Evolutionary conservation across 2,888 invertebrate species (phyloP).

Genomic region (Apamea anceps): DNA sequence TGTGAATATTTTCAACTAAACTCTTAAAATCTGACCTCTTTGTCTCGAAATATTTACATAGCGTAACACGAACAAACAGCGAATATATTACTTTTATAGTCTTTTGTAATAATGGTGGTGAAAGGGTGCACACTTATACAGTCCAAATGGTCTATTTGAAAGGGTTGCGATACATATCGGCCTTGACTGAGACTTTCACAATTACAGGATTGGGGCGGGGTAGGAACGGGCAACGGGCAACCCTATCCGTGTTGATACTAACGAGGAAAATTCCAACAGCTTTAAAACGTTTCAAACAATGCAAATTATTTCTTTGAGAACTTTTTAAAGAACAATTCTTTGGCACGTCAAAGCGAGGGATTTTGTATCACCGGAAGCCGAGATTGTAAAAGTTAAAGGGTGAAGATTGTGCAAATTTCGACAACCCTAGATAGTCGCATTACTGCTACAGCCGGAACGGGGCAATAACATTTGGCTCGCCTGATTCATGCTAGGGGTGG

Average conservation of each 20-base stretch:
- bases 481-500: constrained; percentile 67
- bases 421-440: constrained; percentile 51
- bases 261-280: constrained; percentile 53
- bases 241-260: constrained; percentile 48
- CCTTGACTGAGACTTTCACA: constrained; percentile 53
- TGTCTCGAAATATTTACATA: constrained; percentile 32
- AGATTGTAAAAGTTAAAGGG: constrained; percentile 19
- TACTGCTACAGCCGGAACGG: constrained; percentile 59
- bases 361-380: constrained; percentile 32
- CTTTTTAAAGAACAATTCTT: constrained; percentile 28
- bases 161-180: constrained; percentile 57
- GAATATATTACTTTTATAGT: constrained; percentile 55
- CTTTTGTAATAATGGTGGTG: constrained; percentile 56
- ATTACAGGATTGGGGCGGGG: constrained; percentile 38
- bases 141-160: constrained; percentile 58
- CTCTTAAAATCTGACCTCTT: constrained; percentile 13
- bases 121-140: constrained; percentile 51
- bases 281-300: constrained; percentile 52
- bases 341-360: constrained; percentile 50
- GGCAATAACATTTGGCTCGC: constrained; percentile 67
- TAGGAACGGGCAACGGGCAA: constrained; percentile 4
- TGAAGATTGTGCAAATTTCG: constrained; percentile 14
- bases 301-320: constrained; percentile 55
- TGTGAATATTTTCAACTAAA: constrained; percentile 1
- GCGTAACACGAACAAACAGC: constrained; percentile 35